Evolutionary conservation across 1,140 invertebrate species (phyloP), one percentile per base, ranked within the genome.

Genomic region (Gerris buenoi): DNA sequence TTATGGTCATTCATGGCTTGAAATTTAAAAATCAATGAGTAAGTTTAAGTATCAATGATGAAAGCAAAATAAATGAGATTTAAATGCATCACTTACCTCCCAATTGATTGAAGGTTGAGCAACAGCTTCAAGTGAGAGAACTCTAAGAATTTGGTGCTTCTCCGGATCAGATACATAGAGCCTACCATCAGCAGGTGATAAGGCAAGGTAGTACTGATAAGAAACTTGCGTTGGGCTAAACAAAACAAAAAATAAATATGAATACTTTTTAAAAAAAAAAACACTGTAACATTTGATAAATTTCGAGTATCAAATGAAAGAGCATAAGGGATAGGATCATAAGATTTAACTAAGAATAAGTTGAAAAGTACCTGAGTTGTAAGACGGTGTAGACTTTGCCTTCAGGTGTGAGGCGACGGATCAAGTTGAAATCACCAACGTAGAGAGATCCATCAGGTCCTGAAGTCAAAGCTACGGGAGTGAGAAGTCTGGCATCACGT

Each of bases 91-190:
- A 29, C 65, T 58, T 63, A 66, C 68, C 77, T 95, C 92, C 69
- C 88, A 90, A 76, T 95, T 95, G 23, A 89, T 85, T 26, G 83
- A 81, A 0, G 91, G 89, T 76, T 95, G 90, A 67, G 85, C 81
- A 1, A 93, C 86, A 71, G 87, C 85, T 66, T 88, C 86, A 65
- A 93, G 76, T 0, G 85, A 83, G 56, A 91, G 73, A 1, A 90
- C 84, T 72, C 85, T 82, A 64, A 91, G 76, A 67, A 93, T 89
- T 80, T 94, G 90, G 79, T 95, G 91, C 72, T 87, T 87, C 74
- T 95, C 93, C 1, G 93, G 91, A 76, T 95, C 93, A n/a, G 93
- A 96, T 70, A 98, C 89, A 77, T 97, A 98, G 15, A 98, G 81
- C 73, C 92, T 87, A 15, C 94, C 93, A 77, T 97, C 93, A 5